A percentile compares a stretch with the other conserved stretches of the same genome.
Evolutionary conservation across 2,113 vertebrate species (phyloP).

Genomic region (Dromiciops gliroides): DNA sequence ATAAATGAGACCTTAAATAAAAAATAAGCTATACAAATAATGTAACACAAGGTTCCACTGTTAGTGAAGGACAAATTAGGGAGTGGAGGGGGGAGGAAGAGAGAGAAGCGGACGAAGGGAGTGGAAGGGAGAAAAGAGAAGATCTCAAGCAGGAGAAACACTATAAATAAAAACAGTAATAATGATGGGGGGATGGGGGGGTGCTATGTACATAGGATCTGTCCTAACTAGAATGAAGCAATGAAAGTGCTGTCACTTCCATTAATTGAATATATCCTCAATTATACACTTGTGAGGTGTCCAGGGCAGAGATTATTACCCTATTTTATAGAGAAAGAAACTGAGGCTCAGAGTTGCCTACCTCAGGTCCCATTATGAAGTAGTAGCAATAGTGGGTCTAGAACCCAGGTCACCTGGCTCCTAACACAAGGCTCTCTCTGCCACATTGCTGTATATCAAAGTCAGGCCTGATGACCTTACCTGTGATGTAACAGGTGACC

Average conservation of each 20-base stretch:
- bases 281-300: neutral
- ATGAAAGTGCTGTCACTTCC: neutral
- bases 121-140: neutral
- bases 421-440: neutral
- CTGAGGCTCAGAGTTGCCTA: neutral
- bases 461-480: slow-evolving; percentile 80
- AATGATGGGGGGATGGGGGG: neutral
- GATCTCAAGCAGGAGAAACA: neutral
- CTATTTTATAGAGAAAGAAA: neutral
- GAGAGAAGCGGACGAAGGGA: neutral
- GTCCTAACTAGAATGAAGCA: neutral
- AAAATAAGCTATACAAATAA: neutral
- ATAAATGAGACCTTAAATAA: neutral
- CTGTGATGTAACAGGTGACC: slow-evolving; percentile 96
- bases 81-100: neutral
- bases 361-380: neutral
- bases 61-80: neutral
- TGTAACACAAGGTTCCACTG: neutral
- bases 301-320: neutral
- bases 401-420: neutral
- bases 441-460: neutral
- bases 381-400: slow-evolving; percentile 8
- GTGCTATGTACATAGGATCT: neutral
- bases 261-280: neutral
- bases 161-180: neutral